Evolutionary conservation across 2,797 vertebrate genomes (phyloP).

Genomic region (Ammospiza maritima): DNA sequence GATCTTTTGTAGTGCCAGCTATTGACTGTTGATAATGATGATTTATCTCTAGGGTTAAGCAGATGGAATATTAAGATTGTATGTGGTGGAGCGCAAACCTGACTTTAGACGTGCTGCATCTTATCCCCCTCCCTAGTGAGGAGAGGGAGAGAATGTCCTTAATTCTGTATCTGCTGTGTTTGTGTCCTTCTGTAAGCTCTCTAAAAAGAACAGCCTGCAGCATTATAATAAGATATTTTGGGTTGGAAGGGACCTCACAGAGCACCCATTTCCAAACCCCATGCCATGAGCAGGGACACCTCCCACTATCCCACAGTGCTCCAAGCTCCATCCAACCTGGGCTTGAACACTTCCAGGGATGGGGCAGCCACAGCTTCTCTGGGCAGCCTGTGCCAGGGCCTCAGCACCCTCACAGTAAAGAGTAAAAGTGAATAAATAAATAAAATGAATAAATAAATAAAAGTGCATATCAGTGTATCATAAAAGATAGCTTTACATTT

Average conservation of each 20-base stretch:
- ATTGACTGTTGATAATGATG: not conserved
- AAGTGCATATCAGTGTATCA: accelerated
- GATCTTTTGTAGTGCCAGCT: not conserved
- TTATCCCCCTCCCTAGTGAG: not conserved
- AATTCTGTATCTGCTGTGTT: not conserved
- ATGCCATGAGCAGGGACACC: not conserved
- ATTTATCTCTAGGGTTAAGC: not conserved
- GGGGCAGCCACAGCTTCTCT: not conserved
- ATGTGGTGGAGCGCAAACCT: not conserved
- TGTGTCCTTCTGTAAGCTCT: not conserved
- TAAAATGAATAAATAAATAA: not conserved
- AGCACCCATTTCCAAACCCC: accelerated
- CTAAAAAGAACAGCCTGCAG: not conserved
- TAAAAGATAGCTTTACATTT: not conserved
- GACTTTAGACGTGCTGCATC: not conserved
- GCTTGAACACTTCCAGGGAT: not conserved
- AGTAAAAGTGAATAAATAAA: too few relatives aligned
- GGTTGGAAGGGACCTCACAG: not conserved
- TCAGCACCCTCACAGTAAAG: accelerated
- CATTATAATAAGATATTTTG: accelerated
- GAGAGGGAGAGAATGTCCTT: not conserved
- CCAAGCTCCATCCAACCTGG: accelerated
- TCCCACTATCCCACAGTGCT: accelerated
- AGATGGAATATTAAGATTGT: not conserved
- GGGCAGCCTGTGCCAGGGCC: not conserved